Evolutionary conservation across 2,888 invertebrate genomes (phyloP).

Genomic region (Tridacna crocea): DNA sequence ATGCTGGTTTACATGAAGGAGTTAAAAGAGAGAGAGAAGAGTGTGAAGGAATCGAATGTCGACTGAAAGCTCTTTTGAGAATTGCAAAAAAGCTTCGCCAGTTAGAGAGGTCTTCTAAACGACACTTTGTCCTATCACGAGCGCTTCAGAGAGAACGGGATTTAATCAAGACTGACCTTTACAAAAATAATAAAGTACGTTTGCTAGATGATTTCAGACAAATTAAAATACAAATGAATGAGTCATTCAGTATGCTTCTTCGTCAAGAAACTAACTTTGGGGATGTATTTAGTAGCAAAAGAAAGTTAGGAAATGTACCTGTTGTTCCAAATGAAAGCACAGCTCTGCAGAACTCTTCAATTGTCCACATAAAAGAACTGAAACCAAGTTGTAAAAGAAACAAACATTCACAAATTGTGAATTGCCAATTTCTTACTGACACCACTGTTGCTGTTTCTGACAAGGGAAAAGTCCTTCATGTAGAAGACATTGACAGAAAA

Average conservation of each 20-base stretch:
- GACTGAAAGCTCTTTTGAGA: neutral
- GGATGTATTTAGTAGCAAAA: neutral
- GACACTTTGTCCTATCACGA: neutral
- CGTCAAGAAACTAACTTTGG: neutral
- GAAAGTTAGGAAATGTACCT: neutral
- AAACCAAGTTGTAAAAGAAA: neutral
- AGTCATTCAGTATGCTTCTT: neutral
- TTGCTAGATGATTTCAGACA: neutral
- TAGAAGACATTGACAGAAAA: neutral
- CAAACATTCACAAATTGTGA: neutral
- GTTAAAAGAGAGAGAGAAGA: neutral
- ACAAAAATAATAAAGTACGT: no score
- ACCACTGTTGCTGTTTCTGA: neutral
- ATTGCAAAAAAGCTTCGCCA: neutral
- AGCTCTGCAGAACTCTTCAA: neutral
- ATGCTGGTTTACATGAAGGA: neutral
- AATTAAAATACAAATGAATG: neutral
- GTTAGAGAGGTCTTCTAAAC: neutral
- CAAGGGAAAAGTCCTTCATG: neutral
- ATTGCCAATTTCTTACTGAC: slow-evolving; percentile 7
- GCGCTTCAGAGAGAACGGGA: neutral
- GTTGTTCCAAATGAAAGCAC: neutral
- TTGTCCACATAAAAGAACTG: neutral
- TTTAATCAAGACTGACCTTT: neutral
- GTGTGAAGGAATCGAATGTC: neutral